phyloP scores from a whole-genome alignment of 2,888 invertebrate genomes.

The Lobophora halterata region DNA sequence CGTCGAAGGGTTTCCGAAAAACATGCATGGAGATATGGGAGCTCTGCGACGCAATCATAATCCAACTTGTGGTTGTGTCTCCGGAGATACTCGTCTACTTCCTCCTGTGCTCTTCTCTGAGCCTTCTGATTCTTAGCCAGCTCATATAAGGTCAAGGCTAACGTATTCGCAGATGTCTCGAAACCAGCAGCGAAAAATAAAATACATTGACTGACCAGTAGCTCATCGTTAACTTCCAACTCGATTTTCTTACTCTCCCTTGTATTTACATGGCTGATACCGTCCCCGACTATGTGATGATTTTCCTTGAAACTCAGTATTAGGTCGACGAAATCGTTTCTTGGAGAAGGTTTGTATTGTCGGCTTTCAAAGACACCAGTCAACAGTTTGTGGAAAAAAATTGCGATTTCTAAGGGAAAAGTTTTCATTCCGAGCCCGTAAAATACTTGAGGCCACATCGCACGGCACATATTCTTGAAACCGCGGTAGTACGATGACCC shows the following conservation, averaged over 20 bases:
- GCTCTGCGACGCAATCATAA: slow-evolving; percentile 44
- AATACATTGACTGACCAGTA: slow-evolving; percentile 76
- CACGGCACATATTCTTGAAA: slow-evolving; percentile 36
- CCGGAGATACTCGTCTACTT: slow-evolving; percentile 45
- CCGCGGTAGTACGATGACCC: slow-evolving; percentile 33
- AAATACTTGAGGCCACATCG: slow-evolving; percentile 56
- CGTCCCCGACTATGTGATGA: slow-evolving; percentile 45
- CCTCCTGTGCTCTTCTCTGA: slow-evolving; percentile 40
- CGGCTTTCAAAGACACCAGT: slow-evolving; percentile 43
- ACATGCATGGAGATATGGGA: slow-evolving; percentile 47
- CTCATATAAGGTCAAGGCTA: slow-evolving; percentile 45
- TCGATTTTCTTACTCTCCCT: slow-evolving; percentile 35
- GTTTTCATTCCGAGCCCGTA: slow-evolving; percentile 47
- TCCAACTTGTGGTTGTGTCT: slow-evolving; percentile 39
- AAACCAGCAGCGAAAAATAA: slow-evolving; percentile 66
- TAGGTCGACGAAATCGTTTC: slow-evolving; percentile 56
- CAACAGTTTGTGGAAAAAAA: slow-evolving; percentile 45
- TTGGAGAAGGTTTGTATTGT: slow-evolving; percentile 38
- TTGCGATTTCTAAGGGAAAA: slow-evolving; percentile 37
- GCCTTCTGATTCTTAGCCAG: slow-evolving; percentile 45
- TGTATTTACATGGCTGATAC: slow-evolving; percentile 40
- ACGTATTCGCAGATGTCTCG: slow-evolving; percentile 51
- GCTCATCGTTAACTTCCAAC: slow-evolving; percentile 54
- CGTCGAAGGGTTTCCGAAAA: slow-evolving; percentile 44
- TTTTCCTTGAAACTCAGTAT: slow-evolving; percentile 45